phyloP scores from a whole-genome alignment of 2,113 vertebrate genomes.

The Oceanodroma tethys region DNA sequence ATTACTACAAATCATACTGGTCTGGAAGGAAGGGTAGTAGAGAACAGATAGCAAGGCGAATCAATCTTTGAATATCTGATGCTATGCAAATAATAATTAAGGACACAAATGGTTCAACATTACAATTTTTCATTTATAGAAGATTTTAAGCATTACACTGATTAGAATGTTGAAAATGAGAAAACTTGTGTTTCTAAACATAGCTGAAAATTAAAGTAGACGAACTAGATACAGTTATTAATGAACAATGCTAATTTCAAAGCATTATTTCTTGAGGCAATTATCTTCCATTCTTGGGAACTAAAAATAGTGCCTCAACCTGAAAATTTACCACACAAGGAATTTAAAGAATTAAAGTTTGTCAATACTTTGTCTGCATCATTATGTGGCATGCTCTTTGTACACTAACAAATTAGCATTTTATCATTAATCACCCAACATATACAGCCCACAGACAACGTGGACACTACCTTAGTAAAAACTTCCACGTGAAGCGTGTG shows the following conservation, averaged over 20 bases:
- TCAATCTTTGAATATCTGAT: not conserved
- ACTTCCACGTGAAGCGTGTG: not conserved
- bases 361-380: not conserved
- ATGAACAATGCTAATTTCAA: not conserved
- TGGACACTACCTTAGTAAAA: not conserved
- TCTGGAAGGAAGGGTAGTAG: not conserved
- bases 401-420: not conserved
- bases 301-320: not conserved
- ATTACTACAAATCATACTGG: not conserved
- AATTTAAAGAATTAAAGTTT: not conserved
- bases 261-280: not conserved
- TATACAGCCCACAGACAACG: not conserved
- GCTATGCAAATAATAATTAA: not conserved
- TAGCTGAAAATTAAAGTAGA: not conserved
- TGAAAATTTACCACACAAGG: not conserved
- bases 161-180: not conserved
- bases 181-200: not conserved
- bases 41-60: not conserved
- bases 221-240: not conserved
- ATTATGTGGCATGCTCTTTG: not conserved
- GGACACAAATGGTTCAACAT: not conserved
- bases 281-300: not conserved
- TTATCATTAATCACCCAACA: not conserved
- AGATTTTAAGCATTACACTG: not conserved
- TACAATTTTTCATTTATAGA: not conserved